Evolutionary conservation across 2,797 vertebrate species (phyloP).

Genomic region (Chlorospingus flavigularis): DNA sequence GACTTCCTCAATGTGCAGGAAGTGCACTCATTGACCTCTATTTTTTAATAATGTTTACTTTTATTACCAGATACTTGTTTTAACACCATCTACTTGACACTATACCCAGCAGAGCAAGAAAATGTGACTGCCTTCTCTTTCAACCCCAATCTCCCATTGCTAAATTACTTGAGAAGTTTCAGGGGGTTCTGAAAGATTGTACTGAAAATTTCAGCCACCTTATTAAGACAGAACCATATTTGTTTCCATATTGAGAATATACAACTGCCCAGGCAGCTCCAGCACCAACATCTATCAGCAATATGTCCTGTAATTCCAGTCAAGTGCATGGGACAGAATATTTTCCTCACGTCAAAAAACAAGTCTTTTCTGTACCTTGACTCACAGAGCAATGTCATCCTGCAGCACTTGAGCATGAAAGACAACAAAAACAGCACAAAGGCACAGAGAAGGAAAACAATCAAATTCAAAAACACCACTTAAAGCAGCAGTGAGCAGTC

Average conservation of each 20-base stretch:
- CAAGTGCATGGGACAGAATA: constrained; percentile 28
- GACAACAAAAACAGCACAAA: not conserved
- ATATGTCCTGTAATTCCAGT: constrained; percentile 31
- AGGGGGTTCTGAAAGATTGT: not conserved
- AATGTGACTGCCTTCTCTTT: not conserved
- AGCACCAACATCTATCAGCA: not conserved
- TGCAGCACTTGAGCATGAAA: constrained; percentile 22
- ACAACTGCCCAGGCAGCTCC: constrained; percentile 31
- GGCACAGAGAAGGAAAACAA: not conserved
- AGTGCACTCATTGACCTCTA: not conserved
- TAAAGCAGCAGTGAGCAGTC: not conserved
- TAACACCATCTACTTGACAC: not conserved
- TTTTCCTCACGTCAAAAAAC: constrained; percentile 45
- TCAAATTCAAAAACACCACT: not conserved
- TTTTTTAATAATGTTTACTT: not conserved
- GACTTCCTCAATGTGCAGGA: not conserved
- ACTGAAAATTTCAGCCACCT: constrained; percentile 13
- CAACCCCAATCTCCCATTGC: not conserved
- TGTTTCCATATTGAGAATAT: not conserved
- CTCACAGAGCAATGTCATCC: constrained; percentile 14
- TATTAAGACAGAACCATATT: not conserved
- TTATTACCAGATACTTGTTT: not conserved
- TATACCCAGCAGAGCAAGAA: not conserved
- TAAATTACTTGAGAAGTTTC: constrained; percentile 5
- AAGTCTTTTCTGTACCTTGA: not conserved